Evolutionary conservation across 2,797 vertebrate species (phyloP).

Genomic region (Spinus olivaceus): DNA sequence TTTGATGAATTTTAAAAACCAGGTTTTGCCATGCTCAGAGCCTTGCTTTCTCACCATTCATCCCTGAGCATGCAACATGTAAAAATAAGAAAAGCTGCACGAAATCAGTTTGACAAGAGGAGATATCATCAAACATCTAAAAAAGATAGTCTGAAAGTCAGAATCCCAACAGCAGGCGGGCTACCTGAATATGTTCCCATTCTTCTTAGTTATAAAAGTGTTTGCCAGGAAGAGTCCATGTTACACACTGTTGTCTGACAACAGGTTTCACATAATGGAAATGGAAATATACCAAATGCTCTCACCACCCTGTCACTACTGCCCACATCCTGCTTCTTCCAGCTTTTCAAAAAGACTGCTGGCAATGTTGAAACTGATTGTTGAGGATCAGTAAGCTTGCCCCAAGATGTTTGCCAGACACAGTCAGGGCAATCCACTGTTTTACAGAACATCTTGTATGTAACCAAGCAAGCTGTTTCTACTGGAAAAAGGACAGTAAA

Average conservation of each 20-base stretch:
- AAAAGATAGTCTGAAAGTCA: neutral
- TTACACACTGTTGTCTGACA: neutral
- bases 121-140: neutral
- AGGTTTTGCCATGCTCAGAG: neutral
- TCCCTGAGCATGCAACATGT: neutral
- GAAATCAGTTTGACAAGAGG: neutral
- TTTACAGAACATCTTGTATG: neutral
- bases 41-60: neutral
- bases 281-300: neutral
- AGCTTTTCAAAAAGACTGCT: neutral
- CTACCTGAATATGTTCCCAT: neutral
- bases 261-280: neutral
- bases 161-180: neutral
- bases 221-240: accelerated
- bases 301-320: neutral
- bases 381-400: neutral
- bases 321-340: neutral
- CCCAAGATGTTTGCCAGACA: neutral
- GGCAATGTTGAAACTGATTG: neutral
- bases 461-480: neutral
- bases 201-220: neutral
- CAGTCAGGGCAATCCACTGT: neutral
- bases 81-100: neutral
- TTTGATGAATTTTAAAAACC: neutral
- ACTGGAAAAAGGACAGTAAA: neutral